Base-by-base conservation (phyloP, 1,140 invertebrate genomes). In the Spodoptera litura region DNA sequence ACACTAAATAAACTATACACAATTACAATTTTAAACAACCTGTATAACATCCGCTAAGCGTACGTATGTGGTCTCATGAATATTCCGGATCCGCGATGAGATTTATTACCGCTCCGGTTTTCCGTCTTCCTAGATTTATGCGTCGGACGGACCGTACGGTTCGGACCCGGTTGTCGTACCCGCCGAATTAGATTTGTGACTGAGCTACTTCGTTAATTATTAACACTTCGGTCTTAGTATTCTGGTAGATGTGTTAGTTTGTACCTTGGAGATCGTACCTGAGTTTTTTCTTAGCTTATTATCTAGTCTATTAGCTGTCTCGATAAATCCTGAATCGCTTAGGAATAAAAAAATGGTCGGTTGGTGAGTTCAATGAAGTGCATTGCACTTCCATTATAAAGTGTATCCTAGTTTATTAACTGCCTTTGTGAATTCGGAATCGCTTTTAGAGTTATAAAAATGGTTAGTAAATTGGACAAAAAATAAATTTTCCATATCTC, bases 41-140 rank as follows among this genome's bases (percentile, higher is more conserved):
- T 74, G 72, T 74, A 74, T 61, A 49, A 74, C 27, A 59, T 73
- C 35, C 71, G 55, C 61, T 73, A 73, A 62, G 44, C 59, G 59
- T 75, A 53, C 27, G 59, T 75, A 75, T 75, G 73, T 62, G 73
- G 73, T 75, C 73, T 75, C 73, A 75, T 75, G 73, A 75, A 75
- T 75, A 75, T 75, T 75, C 73, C 51, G 73, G 49, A 64, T 75
- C 59, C 73, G 49, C 73, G 44, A 75, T 75, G 73, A 75, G 73
- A 75, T 75, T 75, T 75, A 75, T 75, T 75, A 75, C 59, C 49
- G 49, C 13, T 44, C 58, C 58, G 59, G 59, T 75, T 75, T 64
- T 64, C 73, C 58, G 58, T 64, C 59, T 75, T 62, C 20, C 49
- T 31, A 75, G 73, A 75, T 75, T 75, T 75, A 75, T 75, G 59